Conservation (phyloP, 2,113 vertebrate species). For the Elephantulus edwardii region DNA sequence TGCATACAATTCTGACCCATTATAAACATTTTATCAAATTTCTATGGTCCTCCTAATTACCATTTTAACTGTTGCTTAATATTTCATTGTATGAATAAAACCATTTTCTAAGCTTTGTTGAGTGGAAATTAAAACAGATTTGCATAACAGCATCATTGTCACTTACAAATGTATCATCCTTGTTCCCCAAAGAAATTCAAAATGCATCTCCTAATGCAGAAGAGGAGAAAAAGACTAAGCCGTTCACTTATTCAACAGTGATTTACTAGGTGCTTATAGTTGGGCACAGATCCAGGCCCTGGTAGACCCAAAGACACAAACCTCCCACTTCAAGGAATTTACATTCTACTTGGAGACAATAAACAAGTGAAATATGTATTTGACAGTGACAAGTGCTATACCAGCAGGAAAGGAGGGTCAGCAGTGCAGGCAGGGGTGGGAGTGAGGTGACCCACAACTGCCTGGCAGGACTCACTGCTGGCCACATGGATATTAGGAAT, state of each 20-base stretch:
- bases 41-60: not conserved
- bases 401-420: not conserved
- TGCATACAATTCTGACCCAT: not conserved
- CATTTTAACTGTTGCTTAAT: slow-evolving; percentile 24
- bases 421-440: not conserved
- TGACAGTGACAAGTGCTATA: not conserved
- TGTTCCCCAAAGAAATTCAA: not conserved
- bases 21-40: not conserved
- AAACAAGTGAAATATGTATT: not conserved
- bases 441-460: not conserved
- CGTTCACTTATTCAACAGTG: not conserved
- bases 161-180: slow-evolving; percentile 14
- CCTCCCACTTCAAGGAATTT: not conserved
- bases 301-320: not conserved
- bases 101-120: slow-evolving; percentile 30
- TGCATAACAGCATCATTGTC: not conserved
- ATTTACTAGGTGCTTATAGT: not conserved
- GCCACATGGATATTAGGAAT: not conserved
- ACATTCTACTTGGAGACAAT: not conserved
- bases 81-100: not conserved
- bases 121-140: not conserved
- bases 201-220: not conserved
- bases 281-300: not conserved
- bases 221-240: not conserved
- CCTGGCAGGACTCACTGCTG: not conserved